A percentile compares a stretch with the other conserved stretches of the same genome.
Conservation (phyloP, 2,888 invertebrate genomes). For the Cyaniris semiargus region DNA sequence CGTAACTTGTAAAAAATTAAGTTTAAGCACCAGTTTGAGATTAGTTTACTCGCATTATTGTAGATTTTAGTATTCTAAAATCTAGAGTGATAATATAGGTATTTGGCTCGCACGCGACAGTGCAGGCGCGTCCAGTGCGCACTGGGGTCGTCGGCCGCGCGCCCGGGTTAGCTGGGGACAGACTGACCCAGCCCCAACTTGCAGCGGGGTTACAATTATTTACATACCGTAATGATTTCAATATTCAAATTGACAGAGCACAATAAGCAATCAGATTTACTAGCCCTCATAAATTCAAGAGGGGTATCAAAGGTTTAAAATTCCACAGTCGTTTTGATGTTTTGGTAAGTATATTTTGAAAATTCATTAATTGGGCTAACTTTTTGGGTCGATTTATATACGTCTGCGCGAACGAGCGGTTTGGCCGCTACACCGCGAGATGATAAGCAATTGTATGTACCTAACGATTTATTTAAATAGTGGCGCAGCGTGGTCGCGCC, state of each 20-base stretch:
- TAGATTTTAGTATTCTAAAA: no score
- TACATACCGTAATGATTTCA: conserved; percentile 28
- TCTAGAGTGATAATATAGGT: background rate
- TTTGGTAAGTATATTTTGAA: no score
- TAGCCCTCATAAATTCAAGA: background rate
- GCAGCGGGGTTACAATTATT: conserved; percentile 32
- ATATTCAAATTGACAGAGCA: background rate
- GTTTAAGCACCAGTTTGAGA: no score
- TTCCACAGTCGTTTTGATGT: background rate
- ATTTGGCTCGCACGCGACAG: background rate
- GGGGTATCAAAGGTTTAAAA: background rate
- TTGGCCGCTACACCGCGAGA: no score
- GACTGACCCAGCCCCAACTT: conserved; percentile 57
- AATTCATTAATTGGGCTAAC: no score
- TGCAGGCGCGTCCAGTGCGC: conserved; percentile 53
- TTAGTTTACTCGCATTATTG: no score
- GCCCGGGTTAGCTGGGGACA: conserved; percentile 61
- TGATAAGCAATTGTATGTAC: no score
- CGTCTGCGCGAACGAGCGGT: no score
- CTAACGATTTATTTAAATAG: no score
- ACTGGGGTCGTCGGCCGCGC: conserved; percentile 61
- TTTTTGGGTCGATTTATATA: no score
- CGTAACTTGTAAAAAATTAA: no score
- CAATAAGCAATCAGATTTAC: background rate
- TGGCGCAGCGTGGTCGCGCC: no score